phyloP scores from a whole-genome alignment of 2,888 invertebrate species.

The Drosophila mimica region DNA sequence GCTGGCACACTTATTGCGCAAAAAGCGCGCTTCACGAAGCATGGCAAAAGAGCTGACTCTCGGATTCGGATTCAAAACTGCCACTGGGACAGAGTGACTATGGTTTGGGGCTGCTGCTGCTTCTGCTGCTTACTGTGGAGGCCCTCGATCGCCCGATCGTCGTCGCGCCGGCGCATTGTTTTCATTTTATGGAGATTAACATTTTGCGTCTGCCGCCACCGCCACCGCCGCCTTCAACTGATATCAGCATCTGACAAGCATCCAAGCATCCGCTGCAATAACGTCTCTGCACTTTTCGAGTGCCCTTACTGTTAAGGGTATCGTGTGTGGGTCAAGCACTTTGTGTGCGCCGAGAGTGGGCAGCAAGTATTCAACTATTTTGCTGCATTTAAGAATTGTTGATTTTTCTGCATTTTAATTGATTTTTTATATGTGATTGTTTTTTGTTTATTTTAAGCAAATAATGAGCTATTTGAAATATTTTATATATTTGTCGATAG shows the following conservation, averaged over 20 bases:
- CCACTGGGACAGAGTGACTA: conserved; percentile 39
- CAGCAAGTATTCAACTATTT: neutral
- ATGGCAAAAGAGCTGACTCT: conserved; percentile 66
- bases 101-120: conserved; percentile 4
- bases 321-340: neutral
- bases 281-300: conserved; percentile 40
- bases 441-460: neutral
- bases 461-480: neutral
- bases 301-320: conserved; percentile 17
- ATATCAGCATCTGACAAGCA: conserved; percentile 72
- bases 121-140: conserved; percentile 25
- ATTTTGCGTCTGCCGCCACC: conserved; percentile 64
- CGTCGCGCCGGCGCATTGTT: conserved; percentile 78
- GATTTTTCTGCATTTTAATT: neutral
- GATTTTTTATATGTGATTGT: neutral
- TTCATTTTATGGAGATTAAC: conserved; percentile 81
- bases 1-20: conserved; percentile 80
- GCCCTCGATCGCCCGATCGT: conserved; percentile 52
- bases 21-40: conserved; percentile 77
- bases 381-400: too few species aligned
- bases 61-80: conserved; percentile 40
- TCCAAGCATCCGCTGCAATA: conserved; percentile 75
- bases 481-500: neutral
- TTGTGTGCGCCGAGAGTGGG: neutral
- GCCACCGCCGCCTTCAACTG: conserved; percentile 46